Conservation (phyloP, 1,140 invertebrate species). For the Zaprionus davidi region DNA sequence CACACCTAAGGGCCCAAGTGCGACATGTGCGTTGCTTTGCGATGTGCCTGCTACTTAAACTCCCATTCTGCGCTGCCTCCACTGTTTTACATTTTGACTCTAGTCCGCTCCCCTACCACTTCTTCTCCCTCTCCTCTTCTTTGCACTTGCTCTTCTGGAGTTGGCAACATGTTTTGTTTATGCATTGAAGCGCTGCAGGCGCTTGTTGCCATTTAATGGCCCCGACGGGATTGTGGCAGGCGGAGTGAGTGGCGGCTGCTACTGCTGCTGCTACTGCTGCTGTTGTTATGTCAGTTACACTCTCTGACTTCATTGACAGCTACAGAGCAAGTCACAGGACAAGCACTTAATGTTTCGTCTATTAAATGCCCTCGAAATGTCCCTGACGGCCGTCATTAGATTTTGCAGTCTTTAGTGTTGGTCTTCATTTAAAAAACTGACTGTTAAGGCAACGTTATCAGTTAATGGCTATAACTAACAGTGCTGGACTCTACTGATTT, state of each 20-base stretch:
- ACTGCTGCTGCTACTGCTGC: background rate
- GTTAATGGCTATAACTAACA: background rate
- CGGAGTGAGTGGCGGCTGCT: background rate
- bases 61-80: conserved; percentile 9
- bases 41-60: conserved; percentile 14
- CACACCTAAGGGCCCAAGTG: conserved; percentile 55
- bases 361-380: conserved; percentile 15
- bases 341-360: conserved; percentile 9
- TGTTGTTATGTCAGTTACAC: conserved; percentile 41
- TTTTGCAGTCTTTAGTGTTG: background rate
- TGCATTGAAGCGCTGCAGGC: conserved; percentile 54
- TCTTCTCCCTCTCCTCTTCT: background rate
- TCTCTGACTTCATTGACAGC: conserved; percentile 49
- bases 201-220: conserved; percentile 37
- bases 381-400: background rate
- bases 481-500: background rate
- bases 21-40: background rate
- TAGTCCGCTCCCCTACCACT: background rate
- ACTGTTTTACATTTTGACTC: conserved; percentile 16
- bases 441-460: background rate
- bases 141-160: conserved; percentile 3
- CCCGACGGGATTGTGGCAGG: background rate
- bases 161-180: conserved; percentile 68
- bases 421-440: background rate
- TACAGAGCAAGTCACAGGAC: conserved; percentile 9